Conservation (phyloP, 2,113 vertebrate genomes). For the Nycticorax nycticorax region DNA sequence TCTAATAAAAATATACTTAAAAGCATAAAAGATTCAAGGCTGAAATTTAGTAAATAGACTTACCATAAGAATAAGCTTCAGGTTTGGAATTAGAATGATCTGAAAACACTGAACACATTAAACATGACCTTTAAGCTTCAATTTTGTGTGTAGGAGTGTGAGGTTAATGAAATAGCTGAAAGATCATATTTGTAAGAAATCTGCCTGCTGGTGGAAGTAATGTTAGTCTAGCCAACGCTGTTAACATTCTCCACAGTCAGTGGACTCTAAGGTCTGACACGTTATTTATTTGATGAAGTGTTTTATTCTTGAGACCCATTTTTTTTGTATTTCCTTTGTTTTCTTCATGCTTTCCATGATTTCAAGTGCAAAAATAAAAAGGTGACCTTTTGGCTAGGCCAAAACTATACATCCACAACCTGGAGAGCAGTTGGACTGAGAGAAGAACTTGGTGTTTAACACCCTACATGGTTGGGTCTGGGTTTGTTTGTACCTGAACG, state of each 20-base stretch:
- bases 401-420: not conserved
- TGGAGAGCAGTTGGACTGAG: not conserved
- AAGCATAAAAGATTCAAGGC: not conserved
- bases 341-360: not conserved
- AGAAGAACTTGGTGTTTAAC: not conserved
- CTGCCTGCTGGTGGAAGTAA: slow-evolving; percentile 27
- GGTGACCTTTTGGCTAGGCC: not conserved
- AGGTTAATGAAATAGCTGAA: slow-evolving; percentile 65
- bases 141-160: not conserved
- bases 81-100: slow-evolving; percentile 9
- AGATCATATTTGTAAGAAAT: slow-evolving; percentile 64
- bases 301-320: slow-evolving; percentile 35
- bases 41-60: slow-evolving; percentile 2
- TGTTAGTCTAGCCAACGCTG: not conserved
- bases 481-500: not conserved
- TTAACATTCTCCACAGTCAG: slow-evolving; percentile 48
- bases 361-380: slow-evolving; percentile 30
- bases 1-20: not conserved
- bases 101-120: slow-evolving; percentile 53
- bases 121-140: slow-evolving; percentile 64
- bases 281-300: slow-evolving; percentile 71
- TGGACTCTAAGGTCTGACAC: slow-evolving; percentile 35
- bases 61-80: not conserved
- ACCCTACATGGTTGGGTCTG: not conserved
- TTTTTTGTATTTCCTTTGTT: slow-evolving; percentile 29